Evolutionary conservation across 2,888 invertebrate species (phyloP), one percentile per base, ranked within the genome.

Genomic region (Thereva nobilitata): DNA sequence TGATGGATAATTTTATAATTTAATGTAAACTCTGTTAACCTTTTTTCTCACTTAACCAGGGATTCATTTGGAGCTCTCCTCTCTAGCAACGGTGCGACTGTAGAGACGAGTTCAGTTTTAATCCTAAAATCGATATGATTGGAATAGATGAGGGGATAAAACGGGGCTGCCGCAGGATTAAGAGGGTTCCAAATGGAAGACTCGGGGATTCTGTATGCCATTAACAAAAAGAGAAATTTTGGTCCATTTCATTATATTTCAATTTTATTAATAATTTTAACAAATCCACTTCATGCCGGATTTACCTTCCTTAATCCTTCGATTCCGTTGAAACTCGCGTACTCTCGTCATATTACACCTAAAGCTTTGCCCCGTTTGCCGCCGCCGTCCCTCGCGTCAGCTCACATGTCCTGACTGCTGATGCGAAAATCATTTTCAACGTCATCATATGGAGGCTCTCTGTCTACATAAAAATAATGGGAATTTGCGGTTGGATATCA

Each of bases 101-200:
- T 23, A 23, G 23, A 7, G 10, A 44, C 35, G 45, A 64, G 64
- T 64, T 64, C 47, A 72, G 73, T 72, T 74, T 75, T 75, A 75
- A 75, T 75, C 74, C 74, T 57, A 73, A 74, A 75, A 75, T 75
- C 75, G 72, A 75, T 75, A 72, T 56, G 70, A 70, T 69, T 68
- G 66, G 67, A 66, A 66, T 68, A 64, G 64, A 61, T 61, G 61
- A 55, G 61, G 40, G 59, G 67, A 64, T 67, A 64, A 68, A 67
- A 67, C 65, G 63, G 54, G 59, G 53, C 53, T 52, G 67, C 44
- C 44, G 55, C 40, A 54, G 69, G 69, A 69, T 69, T 69, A 69
- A 69, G 56, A 55, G 69, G 53, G 64, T 66, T 57, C 64, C 41
- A 56, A 61, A 54, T 61, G 66, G 64, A 66, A 64, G 59, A 61